Base-by-base conservation (phyloP, 1,140 invertebrate species). In the Ceratina calcarata region DNA sequence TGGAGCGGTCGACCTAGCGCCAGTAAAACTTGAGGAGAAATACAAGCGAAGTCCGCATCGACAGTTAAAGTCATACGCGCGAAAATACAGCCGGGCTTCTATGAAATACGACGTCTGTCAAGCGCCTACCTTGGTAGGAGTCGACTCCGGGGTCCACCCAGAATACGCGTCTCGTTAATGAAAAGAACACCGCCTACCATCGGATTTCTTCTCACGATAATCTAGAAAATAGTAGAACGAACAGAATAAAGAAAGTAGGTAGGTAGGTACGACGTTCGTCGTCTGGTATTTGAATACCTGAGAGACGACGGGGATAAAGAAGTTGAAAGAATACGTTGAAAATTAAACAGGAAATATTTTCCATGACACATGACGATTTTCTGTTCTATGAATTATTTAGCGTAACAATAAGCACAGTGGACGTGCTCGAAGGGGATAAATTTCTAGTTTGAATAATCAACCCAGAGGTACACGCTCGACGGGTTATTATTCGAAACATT, bases 61-160 rank as follows among this genome's bases (percentile, higher is more conserved):
- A 91, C 88, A 89, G 86, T 91, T 91, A 91, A 91, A 91, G 89
- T 91, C 90, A 90, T 91, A 90, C 85, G 89, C 89, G 90, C 87
- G 88, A 91, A 91, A 90, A 91, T 91, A 91, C 83, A 89, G 66
- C 86, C 84, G 64, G 80, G 83, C 81, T 88, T 88, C 86, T 87
- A 91, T 91, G 87, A 91, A 91, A 89, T 91, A 91, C 85, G 90
- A 88, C 84, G 67, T 86, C 76, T 65, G 76, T 78, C 51, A 60
- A 72, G 68, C 68, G 80, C 73, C 74, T 81, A 81, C 68, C 82
- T 81, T n/a, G 51, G 53, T 77, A 32, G 73, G 80, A 57, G 55
- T 57, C 55, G 77, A 73, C 75, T 82, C 78, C 73, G 58, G 24
- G 70, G 71, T 83, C 86, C 76, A 79, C 78, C 68, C 72, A 68